These are phyloP conservation scores for Pseudochirops cupreus DNA, from an alignment of 2,797 vertebrate genomes.

Conservation along the genomic window DNA sequence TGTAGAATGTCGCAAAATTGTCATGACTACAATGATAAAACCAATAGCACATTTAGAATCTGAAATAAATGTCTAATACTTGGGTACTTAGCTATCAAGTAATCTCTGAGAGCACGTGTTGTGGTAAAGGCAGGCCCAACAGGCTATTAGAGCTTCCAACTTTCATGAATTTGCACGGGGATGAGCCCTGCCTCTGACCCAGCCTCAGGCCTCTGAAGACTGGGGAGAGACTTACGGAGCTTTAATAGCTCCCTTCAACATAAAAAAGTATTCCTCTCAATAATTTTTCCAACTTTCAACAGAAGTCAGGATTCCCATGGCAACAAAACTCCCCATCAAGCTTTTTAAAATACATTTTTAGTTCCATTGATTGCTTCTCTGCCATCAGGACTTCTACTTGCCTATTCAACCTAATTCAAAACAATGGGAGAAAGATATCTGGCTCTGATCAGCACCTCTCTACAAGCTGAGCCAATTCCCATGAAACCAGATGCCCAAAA, in stretches of 20 bases:
- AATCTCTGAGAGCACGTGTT: background rate
- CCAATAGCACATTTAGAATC: background rate
- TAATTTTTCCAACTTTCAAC: slow-evolving; percentile 7
- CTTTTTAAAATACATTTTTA: slow-evolving; percentile 14
- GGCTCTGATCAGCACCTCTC: background rate
- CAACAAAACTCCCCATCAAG: background rate
- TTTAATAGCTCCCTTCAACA: background rate
- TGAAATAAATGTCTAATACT: background rate
- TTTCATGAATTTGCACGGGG: background rate
- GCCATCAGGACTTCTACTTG: slow-evolving; percentile 5
- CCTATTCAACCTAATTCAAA: background rate
- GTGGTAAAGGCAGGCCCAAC: background rate
- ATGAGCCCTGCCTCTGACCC: background rate
- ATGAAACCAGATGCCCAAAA: background rate
- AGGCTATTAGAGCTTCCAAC: background rate
- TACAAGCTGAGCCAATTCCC: background rate
- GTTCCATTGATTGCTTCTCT: background rate
- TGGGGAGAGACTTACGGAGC: background rate
- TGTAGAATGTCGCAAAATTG: background rate
- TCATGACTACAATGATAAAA: background rate
- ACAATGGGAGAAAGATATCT: background rate
- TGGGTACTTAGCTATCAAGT: slow-evolving; percentile 3
- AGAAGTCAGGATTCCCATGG: background rate
- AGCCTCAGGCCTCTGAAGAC: background rate
- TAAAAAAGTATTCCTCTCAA: background rate